A percentile compares a stretch with the other conserved stretches of the same genome.
These are phyloP conservation scores for Takifugu rubripes DNA, from an alignment of 2,797 vertebrate genomes.

Conservation along the genomic window DNA sequence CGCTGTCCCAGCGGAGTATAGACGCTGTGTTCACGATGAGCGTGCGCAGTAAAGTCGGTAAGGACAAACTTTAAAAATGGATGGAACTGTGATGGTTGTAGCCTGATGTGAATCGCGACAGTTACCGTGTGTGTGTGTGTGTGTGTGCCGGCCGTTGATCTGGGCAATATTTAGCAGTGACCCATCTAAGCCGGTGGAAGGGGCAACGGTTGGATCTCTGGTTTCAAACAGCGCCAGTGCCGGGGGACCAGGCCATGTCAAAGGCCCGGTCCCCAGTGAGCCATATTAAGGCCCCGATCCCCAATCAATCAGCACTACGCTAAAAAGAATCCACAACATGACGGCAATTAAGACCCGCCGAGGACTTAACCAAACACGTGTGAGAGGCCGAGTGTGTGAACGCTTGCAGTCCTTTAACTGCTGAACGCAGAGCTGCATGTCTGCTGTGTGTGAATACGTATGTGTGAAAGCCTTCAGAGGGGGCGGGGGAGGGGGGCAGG, in stretches of 20 bases:
- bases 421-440: conserved; percentile 14
- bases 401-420: conserved; percentile 40
- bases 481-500: not conserved
- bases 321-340: conserved; percentile 75
- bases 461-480: conserved; percentile 21
- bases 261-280: conserved; percentile 73
- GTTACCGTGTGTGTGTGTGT: conserved; percentile 3
- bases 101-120: conserved; percentile 6
- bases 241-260: conserved; percentile 65
- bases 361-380: conserved; percentile 62
- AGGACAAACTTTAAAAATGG: conserved; percentile 39
- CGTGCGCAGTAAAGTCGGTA: conserved; percentile 38
- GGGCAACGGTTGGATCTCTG: conserved; percentile 40
- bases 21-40: conserved; percentile 45
- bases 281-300: conserved; percentile 73
- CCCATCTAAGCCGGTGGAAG: conserved; percentile 38
- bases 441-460: conserved; percentile 16
- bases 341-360: conserved; percentile 59
- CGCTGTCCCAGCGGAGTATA: conserved; percentile 43
- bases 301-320: conserved; percentile 78
- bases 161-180: conserved; percentile 49
- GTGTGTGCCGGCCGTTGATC: conserved; percentile 16
- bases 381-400: conserved; percentile 42
- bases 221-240: conserved; percentile 63
- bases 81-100: conserved; percentile 47